A percentile compares a stretch with the other conserved stretches of the same genome.
Conservation (phyloP, 2,888 invertebrate species). For the Caenorhabditis plicata region DNA sequence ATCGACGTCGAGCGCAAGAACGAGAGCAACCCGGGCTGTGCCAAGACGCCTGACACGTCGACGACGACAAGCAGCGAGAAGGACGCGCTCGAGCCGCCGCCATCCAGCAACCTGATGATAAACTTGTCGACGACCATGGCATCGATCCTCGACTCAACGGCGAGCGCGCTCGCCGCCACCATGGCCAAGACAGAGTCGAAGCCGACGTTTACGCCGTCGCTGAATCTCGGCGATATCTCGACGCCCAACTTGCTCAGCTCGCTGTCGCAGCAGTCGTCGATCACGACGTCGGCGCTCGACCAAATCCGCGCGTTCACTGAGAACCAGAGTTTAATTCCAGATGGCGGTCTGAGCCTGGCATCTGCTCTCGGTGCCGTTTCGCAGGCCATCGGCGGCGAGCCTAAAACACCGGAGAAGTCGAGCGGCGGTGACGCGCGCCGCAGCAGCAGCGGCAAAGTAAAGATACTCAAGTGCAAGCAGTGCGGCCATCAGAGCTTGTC, state of each 20-base stretch:
- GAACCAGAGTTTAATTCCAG: slow-evolving; percentile 69
- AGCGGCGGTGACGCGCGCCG: slow-evolving; percentile 26
- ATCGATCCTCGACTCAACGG: slow-evolving; percentile 44
- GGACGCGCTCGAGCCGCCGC: neutral
- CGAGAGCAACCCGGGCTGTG: neutral
- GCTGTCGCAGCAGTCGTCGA: slow-evolving; percentile 2
- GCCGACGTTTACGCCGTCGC: slow-evolving; percentile 8
- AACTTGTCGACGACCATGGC: slow-evolving; percentile 49
- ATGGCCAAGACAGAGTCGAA: slow-evolving; percentile 5
- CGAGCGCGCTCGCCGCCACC: slow-evolving; percentile 27
- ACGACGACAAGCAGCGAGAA: slow-evolving; percentile 8
- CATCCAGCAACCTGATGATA: slow-evolving; percentile 12
- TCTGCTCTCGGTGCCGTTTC: slow-evolving; percentile 34
- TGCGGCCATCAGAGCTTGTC: slow-evolving; percentile 83
- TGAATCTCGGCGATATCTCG: slow-evolving; percentile 15
- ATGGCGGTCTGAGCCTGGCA: slow-evolving; percentile 30
- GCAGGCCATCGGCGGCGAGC: slow-evolving; percentile 53
- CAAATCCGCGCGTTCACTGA: slow-evolving; percentile 70
- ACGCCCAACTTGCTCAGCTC: slow-evolving; percentile 19
- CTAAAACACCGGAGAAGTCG: slow-evolving; percentile 66
- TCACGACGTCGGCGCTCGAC: slow-evolving; percentile 49
- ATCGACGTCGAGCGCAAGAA: slow-evolving; percentile 49
- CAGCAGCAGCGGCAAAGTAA: slow-evolving; percentile 68
- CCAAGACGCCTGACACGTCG: slow-evolving; percentile 1
- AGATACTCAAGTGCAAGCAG: slow-evolving; percentile 88